Evolutionary conservation across 2,113 vertebrate genomes (phyloP).

Genomic region (Chamaea fasciata): DNA sequence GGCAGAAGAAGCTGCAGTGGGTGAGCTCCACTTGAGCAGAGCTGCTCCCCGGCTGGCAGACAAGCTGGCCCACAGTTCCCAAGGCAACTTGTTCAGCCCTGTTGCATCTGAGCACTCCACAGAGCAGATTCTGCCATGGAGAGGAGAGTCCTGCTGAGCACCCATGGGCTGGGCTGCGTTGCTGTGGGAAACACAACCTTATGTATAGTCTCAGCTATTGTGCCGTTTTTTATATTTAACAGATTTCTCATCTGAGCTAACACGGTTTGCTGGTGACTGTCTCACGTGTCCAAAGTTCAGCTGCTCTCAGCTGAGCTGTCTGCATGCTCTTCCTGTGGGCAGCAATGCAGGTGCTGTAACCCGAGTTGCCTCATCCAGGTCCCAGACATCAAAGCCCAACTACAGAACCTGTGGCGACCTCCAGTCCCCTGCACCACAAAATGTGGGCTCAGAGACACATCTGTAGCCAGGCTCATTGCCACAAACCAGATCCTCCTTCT

Average conservation of each 20-base stretch:
- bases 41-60: not conserved
- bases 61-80: conserved; percentile 40
- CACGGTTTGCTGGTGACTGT: not conserved
- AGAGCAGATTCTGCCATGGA: not conserved
- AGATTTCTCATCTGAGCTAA: not conserved
- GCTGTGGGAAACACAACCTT: conserved; percentile 62
- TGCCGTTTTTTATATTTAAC: not conserved
- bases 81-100: conserved; percentile 51
- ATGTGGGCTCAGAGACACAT: not conserved
- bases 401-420: rapidly evolving
- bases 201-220: not conserved
- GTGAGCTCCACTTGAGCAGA: not conserved
- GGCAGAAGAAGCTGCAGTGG: not conserved
- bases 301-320: not conserved
- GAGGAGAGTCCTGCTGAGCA: conserved; percentile 11
- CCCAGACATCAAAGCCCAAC: not conserved
- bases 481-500: not conserved
- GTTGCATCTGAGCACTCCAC: not conserved
- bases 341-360: not conserved
- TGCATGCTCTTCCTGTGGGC: not conserved
- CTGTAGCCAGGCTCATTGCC: not conserved
- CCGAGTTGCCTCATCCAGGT: not conserved
- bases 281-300: not conserved
- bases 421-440: not conserved
- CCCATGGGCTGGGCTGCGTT: conserved; percentile 38